A percentile compares a stretch with the other conserved stretches of the same genome.
Conservation (phyloP, 2,113 vertebrate genomes). For the Todiramphus chloris region DNA sequence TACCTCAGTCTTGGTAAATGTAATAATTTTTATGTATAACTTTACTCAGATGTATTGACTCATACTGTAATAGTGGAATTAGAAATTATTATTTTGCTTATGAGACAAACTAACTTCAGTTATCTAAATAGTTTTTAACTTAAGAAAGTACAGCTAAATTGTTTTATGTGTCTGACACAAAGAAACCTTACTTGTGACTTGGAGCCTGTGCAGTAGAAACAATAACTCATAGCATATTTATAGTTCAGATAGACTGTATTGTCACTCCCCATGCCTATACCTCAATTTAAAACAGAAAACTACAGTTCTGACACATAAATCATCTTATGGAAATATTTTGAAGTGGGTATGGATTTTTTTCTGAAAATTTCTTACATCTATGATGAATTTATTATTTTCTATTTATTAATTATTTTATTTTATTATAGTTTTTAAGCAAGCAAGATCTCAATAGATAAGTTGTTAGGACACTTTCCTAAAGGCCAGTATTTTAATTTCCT, state of each 20-base stretch:
- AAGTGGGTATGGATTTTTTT: fast-evolving
- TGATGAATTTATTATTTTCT: not conserved
- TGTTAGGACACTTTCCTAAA: not conserved
- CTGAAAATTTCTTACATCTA: not conserved
- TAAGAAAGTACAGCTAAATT: not conserved
- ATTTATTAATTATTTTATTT: not conserved
- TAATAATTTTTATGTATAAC: not conserved
- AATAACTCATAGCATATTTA: not conserved
- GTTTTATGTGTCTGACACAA: not conserved
- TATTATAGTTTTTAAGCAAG: not conserved
- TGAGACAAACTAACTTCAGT: not conserved
- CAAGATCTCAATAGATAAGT: not conserved
- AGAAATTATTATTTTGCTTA: not conserved
- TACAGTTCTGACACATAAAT: not conserved
- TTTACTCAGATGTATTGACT: not conserved
- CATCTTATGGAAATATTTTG: not conserved
- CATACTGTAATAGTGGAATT: not conserved
- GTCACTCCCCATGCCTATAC: not conserved
- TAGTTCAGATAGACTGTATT: not conserved
- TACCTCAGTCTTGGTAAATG: not conserved
- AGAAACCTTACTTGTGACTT: not conserved
- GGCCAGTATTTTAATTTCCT: not conserved
- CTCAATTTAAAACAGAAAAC: not conserved
- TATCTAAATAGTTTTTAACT: not conserved
- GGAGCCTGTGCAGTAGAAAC: not conserved